phyloP scores from a whole-genome alignment of 2,113 vertebrate species.

The Ranitomeya imitator region DNA sequence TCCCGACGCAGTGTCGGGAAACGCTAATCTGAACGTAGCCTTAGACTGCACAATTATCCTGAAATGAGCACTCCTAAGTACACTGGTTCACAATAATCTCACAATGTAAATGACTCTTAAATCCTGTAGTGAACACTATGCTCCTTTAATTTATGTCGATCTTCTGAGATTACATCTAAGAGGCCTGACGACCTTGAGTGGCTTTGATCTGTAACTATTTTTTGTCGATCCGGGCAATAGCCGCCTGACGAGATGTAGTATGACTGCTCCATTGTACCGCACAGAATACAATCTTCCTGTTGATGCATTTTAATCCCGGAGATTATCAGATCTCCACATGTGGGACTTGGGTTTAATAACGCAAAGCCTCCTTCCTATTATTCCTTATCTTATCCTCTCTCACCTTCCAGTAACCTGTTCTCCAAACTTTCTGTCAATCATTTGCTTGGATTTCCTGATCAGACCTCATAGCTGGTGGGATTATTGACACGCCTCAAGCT shows the following conservation, averaged over 20 bases:
- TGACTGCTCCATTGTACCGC: background rate
- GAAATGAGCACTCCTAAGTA: too few species aligned
- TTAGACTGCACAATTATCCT: too few species aligned
- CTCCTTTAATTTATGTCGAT: background rate
- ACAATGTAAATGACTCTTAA: too few species aligned
- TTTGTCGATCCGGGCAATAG: background rate
- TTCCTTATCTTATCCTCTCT: slow-evolving; percentile 33
- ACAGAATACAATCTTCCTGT: background rate
- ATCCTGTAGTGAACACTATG: too few species aligned
- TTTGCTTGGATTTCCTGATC: slow-evolving; percentile 35
- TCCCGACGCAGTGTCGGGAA: too few species aligned
- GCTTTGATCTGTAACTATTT: slow-evolving; percentile 22
- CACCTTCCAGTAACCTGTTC: slow-evolving; percentile 14
- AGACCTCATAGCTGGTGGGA: slow-evolving; percentile 8
- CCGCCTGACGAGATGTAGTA: background rate
- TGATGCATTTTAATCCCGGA: background rate
- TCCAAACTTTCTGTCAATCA: slow-evolving; percentile 44
- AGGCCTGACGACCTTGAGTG: background rate
- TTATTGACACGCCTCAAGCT: slow-evolving; percentile 28
- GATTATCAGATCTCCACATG: slow-evolving; percentile 8
- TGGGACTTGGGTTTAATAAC: slow-evolving; percentile 4
- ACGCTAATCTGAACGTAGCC: too few species aligned
- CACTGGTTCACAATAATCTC: too few species aligned
- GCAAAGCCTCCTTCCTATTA: background rate
- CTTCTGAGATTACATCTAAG: background rate